phyloP scores from a whole-genome alignment of 2,888 invertebrate species.

The Slavum lentiscoides region DNA sequence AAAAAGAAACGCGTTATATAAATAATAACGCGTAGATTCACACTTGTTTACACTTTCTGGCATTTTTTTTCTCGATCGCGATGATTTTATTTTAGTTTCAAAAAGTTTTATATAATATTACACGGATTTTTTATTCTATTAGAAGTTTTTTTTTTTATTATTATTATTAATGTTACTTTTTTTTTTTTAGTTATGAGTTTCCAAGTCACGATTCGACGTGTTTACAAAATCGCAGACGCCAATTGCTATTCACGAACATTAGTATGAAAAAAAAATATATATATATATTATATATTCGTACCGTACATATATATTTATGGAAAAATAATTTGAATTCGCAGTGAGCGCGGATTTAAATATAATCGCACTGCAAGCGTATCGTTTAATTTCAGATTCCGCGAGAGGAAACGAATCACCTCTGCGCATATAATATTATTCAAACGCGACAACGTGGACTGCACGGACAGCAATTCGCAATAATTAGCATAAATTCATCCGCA shows the following conservation, averaged over 20 bases:
- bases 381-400: no score
- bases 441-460: no score
- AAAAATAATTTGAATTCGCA: neutral
- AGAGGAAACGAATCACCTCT: no score
- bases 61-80: neutral
- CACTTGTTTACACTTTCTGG: no score
- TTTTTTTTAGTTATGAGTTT: neutral
- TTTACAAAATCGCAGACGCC: neutral
- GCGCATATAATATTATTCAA: no score
- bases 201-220: conserved; percentile 1
- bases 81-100: neutral
- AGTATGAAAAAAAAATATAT: neutral
- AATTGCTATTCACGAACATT: neutral
- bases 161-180: no score
- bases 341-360: no score
- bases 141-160: neutral
- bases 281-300: conserved; percentile 3
- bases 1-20: no score
- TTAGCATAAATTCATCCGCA: no score
- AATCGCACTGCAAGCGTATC: no score
- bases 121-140: neutral
- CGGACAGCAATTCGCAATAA: no score
- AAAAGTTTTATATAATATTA: neutral
- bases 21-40: no score
- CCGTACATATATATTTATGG: neutral